Evolutionary conservation across 2,888 invertebrate genomes (phyloP).

Genomic region (Lasioglossum leucozonium): DNA sequence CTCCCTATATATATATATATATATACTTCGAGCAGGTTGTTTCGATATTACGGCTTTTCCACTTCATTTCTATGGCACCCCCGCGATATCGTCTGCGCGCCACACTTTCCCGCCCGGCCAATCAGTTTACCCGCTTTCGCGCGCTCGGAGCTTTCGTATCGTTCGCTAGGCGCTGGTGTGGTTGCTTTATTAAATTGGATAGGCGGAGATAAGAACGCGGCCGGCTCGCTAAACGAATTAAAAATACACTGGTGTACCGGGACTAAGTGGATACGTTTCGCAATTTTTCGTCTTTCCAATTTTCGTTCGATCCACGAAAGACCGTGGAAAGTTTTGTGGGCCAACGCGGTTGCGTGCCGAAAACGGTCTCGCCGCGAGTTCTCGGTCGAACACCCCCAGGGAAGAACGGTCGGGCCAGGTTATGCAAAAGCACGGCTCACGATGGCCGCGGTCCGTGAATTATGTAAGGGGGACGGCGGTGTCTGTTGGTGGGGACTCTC

Average conservation of each 20-base stretch:
- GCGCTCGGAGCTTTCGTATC: neutral
- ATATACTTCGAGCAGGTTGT: conserved; percentile 41
- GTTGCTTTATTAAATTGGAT: neutral
- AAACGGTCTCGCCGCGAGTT: conserved; percentile 74
- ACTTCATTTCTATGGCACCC: conserved; percentile 44
- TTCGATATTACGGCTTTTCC: conserved; percentile 58
- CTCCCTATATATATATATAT: conserved; percentile 30
- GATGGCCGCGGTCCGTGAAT: conserved; percentile 75
- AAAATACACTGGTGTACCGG: neutral
- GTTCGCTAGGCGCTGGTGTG: neutral
- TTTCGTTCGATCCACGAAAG: neutral
- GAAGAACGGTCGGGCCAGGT: conserved; percentile 60
- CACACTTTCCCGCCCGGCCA: conserved; percentile 9
- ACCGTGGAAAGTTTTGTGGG: neutral
- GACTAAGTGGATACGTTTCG: too few species aligned
- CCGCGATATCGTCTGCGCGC: conserved; percentile 25
- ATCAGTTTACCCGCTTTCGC: conserved; percentile 44
- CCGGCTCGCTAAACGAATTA: neutral
- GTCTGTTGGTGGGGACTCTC: conserved; percentile 44
- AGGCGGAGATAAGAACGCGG: neutral
- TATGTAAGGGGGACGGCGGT: conserved; percentile 73
- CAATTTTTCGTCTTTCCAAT: too few species aligned
- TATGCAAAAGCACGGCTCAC: conserved; percentile 70
- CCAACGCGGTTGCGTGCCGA: conserved; percentile 73
- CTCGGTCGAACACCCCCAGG: conserved; percentile 66